Evolutionary conservation across 2,797 vertebrate genomes (phyloP).

Genomic region (Onychomys torridus): DNA sequence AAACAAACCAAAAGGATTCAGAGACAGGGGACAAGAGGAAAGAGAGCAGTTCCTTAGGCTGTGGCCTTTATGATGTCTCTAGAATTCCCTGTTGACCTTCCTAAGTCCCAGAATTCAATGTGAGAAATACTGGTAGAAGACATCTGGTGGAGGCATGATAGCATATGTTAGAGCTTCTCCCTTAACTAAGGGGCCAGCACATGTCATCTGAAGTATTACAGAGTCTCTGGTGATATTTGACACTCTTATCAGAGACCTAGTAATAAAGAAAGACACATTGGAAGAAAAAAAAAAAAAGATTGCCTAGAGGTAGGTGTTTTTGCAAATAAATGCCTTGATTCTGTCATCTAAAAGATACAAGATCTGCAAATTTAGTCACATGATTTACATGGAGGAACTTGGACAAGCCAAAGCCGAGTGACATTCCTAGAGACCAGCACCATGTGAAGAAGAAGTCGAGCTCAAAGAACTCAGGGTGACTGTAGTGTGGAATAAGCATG

Average conservation of each 20-base stretch:
- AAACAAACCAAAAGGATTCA: constrained; percentile 17
- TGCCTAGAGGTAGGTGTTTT: constrained; percentile 42
- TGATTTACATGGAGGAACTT: neutral
- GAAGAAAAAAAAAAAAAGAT: constrained; percentile 39
- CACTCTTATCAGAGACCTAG: constrained; percentile 11
- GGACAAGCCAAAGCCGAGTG: neutral
- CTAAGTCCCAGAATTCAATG: constrained; percentile 33
- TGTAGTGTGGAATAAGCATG: neutral
- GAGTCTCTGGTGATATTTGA: constrained; percentile 32
- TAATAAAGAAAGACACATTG: neutral
- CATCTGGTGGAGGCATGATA: neutral
- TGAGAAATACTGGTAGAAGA: constrained; percentile 2
- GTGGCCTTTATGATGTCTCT: neutral
- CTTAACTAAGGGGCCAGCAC: constrained; percentile 17
- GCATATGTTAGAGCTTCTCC: neutral
- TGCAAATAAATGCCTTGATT: constrained; percentile 13
- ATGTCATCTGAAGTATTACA: constrained; percentile 37
- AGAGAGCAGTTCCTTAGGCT: neutral
- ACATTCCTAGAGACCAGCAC: neutral
- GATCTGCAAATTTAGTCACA: constrained; percentile 17
- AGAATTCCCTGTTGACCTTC: neutral
- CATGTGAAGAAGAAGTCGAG: neutral
- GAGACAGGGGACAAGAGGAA: neutral
- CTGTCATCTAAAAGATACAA: constrained; percentile 46
- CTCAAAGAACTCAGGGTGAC: constrained; percentile 1